phyloP scores from a whole-genome alignment of 2,113 vertebrate genomes.

The Athene cunicularia region DNA sequence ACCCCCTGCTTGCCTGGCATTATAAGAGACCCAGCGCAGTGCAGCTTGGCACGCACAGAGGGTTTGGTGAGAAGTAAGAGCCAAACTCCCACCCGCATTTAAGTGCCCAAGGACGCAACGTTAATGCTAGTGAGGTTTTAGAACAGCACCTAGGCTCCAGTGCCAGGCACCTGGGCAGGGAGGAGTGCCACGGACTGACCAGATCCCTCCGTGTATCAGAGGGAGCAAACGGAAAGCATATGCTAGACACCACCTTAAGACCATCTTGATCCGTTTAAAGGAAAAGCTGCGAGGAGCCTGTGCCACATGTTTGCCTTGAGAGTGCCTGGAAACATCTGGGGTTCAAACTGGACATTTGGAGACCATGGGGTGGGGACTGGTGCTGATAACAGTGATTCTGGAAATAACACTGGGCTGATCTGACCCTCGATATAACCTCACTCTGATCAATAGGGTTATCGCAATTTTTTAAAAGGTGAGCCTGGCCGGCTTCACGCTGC shows the following conservation, averaged over 20 bases:
- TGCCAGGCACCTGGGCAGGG: background rate
- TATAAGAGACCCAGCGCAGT: fast-evolving
- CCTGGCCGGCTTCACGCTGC: background rate
- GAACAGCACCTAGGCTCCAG: background rate
- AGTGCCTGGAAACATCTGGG: background rate
- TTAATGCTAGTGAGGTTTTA: background rate
- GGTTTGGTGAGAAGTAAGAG: background rate
- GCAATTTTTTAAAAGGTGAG: background rate
- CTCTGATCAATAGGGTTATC: background rate
- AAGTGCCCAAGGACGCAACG: background rate
- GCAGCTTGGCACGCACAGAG: background rate
- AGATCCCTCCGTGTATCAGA: background rate
- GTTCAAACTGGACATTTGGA: constrained; percentile 3
- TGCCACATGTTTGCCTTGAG: background rate
- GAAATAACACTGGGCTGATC: background rate
- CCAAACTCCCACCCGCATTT: background rate
- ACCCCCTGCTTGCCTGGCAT: fast-evolving
- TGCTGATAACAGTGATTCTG: background rate
- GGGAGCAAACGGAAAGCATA: background rate
- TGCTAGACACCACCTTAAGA: background rate
- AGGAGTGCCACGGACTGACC: background rate
- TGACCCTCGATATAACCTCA: background rate
- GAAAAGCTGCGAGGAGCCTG: background rate
- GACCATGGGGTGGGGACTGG: background rate
- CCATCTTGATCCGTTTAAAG: background rate